Conservation (phyloP, 2,888 invertebrate species). For the Polylopha cassiicola region DNA sequence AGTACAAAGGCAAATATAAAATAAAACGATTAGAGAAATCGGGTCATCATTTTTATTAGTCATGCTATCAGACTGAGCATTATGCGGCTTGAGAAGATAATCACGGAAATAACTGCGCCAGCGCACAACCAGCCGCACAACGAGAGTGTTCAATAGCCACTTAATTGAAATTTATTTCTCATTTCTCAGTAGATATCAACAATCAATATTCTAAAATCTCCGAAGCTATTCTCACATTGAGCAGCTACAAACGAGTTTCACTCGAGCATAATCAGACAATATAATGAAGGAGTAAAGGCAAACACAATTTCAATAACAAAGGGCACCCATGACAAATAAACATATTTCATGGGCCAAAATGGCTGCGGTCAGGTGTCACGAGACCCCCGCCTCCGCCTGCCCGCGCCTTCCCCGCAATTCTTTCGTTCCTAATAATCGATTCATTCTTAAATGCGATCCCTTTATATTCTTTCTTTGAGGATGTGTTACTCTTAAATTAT, state of each 20-base stretch:
- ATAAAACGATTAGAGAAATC: conserved; percentile 51
- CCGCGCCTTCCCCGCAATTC: conserved; percentile 37
- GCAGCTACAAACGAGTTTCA: conserved; percentile 70
- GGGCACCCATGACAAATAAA: conserved; percentile 74
- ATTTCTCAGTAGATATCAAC: conserved; percentile 72
- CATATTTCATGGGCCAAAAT: conserved; percentile 77
- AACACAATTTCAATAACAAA: conserved; percentile 78
- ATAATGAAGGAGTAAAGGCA: conserved; percentile 76
- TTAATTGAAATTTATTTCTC: conserved; percentile 77
- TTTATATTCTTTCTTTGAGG: conserved; percentile 41
- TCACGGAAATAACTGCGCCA: conserved; percentile 60
- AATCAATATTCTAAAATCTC: conserved; percentile 76
- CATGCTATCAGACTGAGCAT: conserved; percentile 39
- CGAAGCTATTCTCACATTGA: conserved; percentile 66
- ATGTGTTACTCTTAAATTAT: conserved; percentile 4
- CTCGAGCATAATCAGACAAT: conserved; percentile 73
- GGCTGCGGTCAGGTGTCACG: conserved; percentile 76
- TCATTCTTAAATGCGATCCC: conserved; percentile 62
- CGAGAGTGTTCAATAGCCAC: conserved; percentile 61
- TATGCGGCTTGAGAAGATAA: conserved; percentile 55
- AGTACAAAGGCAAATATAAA: conserved; percentile 30
- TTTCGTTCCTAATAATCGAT: conserved; percentile 67
- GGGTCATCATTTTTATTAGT: conserved; percentile 46
- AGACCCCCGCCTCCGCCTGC: conserved; percentile 43
- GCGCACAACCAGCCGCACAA: conserved; percentile 42